A percentile compares a stretch with the other conserved stretches of the same genome.
Conservation (phyloP, 2,888 invertebrate species). For the Eustalomyia histrio region DNA sequence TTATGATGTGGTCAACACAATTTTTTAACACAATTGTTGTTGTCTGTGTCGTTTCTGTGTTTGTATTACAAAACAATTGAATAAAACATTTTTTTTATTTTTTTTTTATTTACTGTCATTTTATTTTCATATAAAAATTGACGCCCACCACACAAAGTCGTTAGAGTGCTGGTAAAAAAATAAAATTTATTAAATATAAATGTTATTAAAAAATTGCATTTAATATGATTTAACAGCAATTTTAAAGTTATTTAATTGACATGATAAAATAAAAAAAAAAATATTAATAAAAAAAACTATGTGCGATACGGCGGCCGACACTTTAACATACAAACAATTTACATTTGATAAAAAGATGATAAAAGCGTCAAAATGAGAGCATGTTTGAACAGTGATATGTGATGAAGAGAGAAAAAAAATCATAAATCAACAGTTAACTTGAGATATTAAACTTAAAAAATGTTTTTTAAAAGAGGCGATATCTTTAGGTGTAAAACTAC, state of each 20-base stretch:
- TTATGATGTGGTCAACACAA: neutral
- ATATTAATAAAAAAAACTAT: no score
- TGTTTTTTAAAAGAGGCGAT: no score
- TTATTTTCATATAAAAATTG: neutral
- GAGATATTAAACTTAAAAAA: no score
- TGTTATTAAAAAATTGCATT: conserved; percentile 31
- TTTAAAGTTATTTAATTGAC: conserved; percentile 51
- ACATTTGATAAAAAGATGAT: neutral
- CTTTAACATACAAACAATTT: neutral
- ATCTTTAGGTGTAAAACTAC: no score
- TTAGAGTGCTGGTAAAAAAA: neutral
- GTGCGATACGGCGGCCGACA: neutral
- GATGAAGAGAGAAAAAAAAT: no score
- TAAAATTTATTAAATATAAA: neutral
- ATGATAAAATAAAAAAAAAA: conserved; percentile 43
- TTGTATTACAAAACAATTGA: neutral
- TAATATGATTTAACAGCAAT: conserved; percentile 55
- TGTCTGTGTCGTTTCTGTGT: neutral
- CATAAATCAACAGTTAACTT: no score
- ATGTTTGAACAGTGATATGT: neutral
- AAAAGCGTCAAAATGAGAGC: neutral
- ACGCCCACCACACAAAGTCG: neutral
- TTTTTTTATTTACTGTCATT: neutral
- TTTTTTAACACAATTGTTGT: conserved; percentile 5
- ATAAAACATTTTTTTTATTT: neutral